A percentile compares a stretch with the other conserved stretches of the same genome.
Conservation (phyloP, 2,113 vertebrate genomes). For the Urocynchramus pylzowi region DNA sequence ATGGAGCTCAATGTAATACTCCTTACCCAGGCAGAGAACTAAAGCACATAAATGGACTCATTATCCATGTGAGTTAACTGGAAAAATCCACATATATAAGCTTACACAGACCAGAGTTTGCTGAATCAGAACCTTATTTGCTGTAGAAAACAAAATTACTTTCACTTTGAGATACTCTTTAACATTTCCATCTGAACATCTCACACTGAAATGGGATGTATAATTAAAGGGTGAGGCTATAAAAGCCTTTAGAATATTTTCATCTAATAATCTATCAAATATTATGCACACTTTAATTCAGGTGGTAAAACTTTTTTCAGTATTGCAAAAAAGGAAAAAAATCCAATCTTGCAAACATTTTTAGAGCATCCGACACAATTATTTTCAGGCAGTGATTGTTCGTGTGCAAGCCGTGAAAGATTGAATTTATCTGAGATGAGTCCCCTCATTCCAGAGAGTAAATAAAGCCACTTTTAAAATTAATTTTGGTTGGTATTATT, state of each 20-base stretch:
- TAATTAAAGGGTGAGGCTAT: neutral
- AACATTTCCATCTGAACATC: neutral
- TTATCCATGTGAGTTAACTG: slow-evolving; percentile 1
- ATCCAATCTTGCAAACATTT: slow-evolving; percentile 25
- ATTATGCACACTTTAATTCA: neutral
- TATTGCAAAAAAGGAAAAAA: neutral
- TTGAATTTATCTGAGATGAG: slow-evolving; percentile 12
- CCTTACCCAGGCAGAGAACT: neutral
- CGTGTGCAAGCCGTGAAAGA: neutral
- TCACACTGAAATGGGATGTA: neutral
- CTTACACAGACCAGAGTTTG: neutral
- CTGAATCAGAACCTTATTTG: slow-evolving; percentile 27
- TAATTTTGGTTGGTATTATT: neutral
- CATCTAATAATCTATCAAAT: neutral
- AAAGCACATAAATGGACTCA: neutral
- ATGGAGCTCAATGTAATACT: neutral
- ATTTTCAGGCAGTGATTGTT: slow-evolving; percentile 42
- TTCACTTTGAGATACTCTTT: neutral
- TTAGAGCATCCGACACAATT: slow-evolving; percentile 43
- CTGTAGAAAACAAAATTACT: slow-evolving; percentile 16
- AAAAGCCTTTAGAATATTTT: slow-evolving; percentile 12
- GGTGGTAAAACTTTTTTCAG: neutral
- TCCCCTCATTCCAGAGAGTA: neutral
- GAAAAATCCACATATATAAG: slow-evolving; percentile 2
- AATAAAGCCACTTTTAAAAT: neutral